Base-by-base conservation (phyloP, 2,113 vertebrate genomes). In the Paracanthobrama guichenoti region DNA sequence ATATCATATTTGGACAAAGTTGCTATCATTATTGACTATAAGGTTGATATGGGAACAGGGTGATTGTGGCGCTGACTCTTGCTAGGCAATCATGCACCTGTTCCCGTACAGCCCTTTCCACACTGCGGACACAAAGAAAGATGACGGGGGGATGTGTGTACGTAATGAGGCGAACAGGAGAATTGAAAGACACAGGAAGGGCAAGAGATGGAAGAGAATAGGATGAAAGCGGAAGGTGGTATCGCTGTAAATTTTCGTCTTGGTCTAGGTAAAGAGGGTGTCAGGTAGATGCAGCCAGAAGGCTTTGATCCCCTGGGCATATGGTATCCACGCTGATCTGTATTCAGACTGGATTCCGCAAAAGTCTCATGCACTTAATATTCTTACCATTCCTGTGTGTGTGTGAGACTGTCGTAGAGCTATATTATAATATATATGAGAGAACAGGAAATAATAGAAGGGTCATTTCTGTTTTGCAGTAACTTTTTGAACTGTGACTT, bases 181-280 rank as follows among this genome's bases (percentile, higher is more conserved):
- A 79, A 79, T 4, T 12, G 77, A 79, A 64, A 80, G 67, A 81
- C 44, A 7, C 7, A 50, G 44, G 67, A 73, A 73, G 78, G 60
- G 53, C n/a, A 64, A 39, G 35, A 66, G 42, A 64, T 20, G 39
- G n/a, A 62, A 13, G 22, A 35, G 50, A 22, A 62, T 39, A 16
- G 50, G 57, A 79, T 79, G 78, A 76, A 76, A 73, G 39, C 59
- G 42, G 35, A 82, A 82, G 53, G 67, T 72, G 67, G 53, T 39
- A 64, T 83, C 72, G 11, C 55, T 75, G 46, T 83, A 73, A 75
- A 64, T 81, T 69, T 12, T 72, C 28, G 6, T 67, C 44, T 81
- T 22, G 57, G 28, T 81, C 35, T 59, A 22, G 42, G 18, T 60
- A 79, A 78, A 79, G 67, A 57, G 6, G 35, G 55, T 83, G 75